Base-by-base conservation (phyloP, 2,888 invertebrate genomes). In the Gryllus longicercus region DNA sequence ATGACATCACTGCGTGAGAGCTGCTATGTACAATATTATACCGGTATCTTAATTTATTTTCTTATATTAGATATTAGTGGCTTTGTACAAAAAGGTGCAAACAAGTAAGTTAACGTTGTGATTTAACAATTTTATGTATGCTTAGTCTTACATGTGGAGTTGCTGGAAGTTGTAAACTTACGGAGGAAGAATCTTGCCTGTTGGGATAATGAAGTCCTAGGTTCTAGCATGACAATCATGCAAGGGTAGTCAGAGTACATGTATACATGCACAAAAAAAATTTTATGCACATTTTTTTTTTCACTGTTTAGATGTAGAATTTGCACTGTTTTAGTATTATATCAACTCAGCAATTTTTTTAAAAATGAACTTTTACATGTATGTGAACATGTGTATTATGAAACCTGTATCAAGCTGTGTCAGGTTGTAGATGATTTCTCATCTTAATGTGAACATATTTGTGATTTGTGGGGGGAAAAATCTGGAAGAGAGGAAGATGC, bases 31-130 rank as follows among this genome's bases (percentile, higher is more conserved):
- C 63, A 63, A 63, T 63, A 63, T 63, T 18, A 63, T 63, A 63
- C 63, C 63, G 63, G 63, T 63, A 63, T 63, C 63, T 63, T 63
- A 63, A 63, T 63, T 63, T 63, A 63, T 63, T 63, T 63, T 63
- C 38, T 38, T 63, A 14, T 63, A 18, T 63, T 63, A 63, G 63
- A 63, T 63, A 63, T 63, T 63, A 63, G 63, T 63, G 63, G n/a
- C 63, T 63, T 63, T 63, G 63, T 63, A 63, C 63, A 63, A 63
- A 63, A 63, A 63, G 63, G 63, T 63, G 63, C 63, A 63, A 63
- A 63, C 63, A 63, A n/a, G n/a, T 63, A 63, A 63, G 63, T 18
- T 63, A 63, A 63, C 63, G 12, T 63, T 63, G 63, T 63, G n/a
- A 63, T 63, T 63, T 63, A 18, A 14, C 63, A 18, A 5, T 63